Base-by-base conservation (phyloP, 2,888 invertebrate species). In the Diplolepis rosae region DNA sequence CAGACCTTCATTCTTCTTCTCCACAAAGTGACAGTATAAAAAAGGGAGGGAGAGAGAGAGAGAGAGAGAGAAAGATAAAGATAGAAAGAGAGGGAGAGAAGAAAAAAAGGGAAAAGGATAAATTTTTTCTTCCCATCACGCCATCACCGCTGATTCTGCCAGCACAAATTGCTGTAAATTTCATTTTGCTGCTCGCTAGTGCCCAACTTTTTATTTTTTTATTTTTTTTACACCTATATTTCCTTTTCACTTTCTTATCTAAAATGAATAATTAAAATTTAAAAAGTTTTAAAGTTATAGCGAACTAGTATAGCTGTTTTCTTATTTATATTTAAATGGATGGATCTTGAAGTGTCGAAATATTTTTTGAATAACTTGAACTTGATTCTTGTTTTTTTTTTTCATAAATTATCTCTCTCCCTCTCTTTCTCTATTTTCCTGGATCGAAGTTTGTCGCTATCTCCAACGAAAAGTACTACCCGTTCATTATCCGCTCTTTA, bases 181-280 rank as follows among this genome's bases (percentile, higher is more conserved):
- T 84, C 83, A 83, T 85, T 86, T 86, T 85, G 85, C 86, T 81
- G 85, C 86, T 87, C 85, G 85, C 86, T 85, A 85, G 83, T 85
- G 81, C 84, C 82, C 78, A 76, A 79, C 75, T 75, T 76, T 66
- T 54, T 67, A 72, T 77, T 78, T 71, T 70, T 52, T 68, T 72
- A 54, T 77, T 76, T 76, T 79, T 81, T 73, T 70, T 71, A 77
- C 73, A 61, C 66, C 77, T 66, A 56, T 74, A 72, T 73, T 70
- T 73, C 77, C 70, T 24, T 27, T 66, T 65, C 66, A 50, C 42
- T 22, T 71, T 68, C 69, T 77, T 70, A 68, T 69, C 65, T 66
- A 65, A 27, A 68, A 72, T 52, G 24, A 22, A 61, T n/a, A 1
- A 28, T 1, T 9, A 30, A n/a, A 52, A 45, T 15, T 18, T 45